Evolutionary conservation across 2,797 vertebrate species (phyloP), one percentile per base, ranked within the genome.

Genomic region (Phataginus tricuspis): DNA sequence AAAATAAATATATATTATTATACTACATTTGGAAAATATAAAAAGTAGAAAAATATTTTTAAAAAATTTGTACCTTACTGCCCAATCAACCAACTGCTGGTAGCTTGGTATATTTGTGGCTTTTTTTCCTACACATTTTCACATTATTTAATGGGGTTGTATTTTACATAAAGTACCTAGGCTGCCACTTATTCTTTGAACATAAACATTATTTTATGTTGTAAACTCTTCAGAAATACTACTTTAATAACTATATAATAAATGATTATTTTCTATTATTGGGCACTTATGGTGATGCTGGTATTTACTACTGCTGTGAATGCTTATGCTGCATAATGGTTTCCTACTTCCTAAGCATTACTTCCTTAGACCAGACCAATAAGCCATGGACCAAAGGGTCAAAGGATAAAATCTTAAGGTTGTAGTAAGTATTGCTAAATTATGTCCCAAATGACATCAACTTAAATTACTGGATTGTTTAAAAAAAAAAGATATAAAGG

Each of bases 381-480:
- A 57, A 87, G 14, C 63, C 31, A 93, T 8, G 57, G 39, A 82
- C 27, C 25, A 95, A 59, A 89, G 27, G 13, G 59, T 37, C 84
- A 92, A 86, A 75, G 53, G 23, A 37, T 71, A 49, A 93, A 78
- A 78, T 57, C 15, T 31, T 42, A 86, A 91, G 39, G 1, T 7
- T 80, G 94, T 74, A 82, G 69, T 63, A 95, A 94, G 83, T 51
- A 94, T 7, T 89, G 75, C 19, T 57, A 93, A 74, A 59, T 79
- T 63, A 90, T 88, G 80, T 37, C 34, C 42, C 15, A 90, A 71
- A 69, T 90, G 53, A 80, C 7, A 64, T 15, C 31, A 83, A 86
- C 31, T 83, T 94, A n/a, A 77, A 95, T 11, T 80, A 85, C 27
- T 53, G 34, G 23, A 42, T 61, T 57, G 27, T 39, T 94, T 11